A percentile compares a stretch with the other conserved stretches of the same genome.
These are phyloP conservation scores for Teleogryllus occipitalis DNA, from an alignment of 1,140 invertebrate genomes.

Conservation along the genomic window DNA sequence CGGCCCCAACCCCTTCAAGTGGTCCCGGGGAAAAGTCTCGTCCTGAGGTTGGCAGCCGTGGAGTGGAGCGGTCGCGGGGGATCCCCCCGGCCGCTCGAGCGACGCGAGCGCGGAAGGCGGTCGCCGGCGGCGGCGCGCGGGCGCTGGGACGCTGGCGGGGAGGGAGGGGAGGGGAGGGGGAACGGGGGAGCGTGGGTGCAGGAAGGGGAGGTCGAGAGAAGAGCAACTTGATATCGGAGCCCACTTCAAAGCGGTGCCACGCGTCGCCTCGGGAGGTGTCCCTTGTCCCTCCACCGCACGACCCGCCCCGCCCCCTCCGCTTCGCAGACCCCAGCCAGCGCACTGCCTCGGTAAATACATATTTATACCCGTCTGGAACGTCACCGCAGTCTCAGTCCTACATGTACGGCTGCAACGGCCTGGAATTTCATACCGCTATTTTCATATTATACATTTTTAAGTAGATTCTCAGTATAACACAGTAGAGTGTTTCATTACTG, in stretches of 20 bases:
- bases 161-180: not conserved
- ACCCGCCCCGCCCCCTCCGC: too few species aligned
- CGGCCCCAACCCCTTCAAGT: not conserved
- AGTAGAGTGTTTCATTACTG: too few species aligned
- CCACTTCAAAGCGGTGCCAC: not conserved
- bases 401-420: too few species aligned
- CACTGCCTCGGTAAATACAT: not conserved
- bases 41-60: not conserved
- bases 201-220: not conserved
- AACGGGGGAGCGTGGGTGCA: not conserved
- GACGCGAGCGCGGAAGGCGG: not conserved
- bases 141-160: too few species aligned
- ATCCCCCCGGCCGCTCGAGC: not conserved
- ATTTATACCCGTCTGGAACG: not conserved
- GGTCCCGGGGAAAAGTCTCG: not conserved
- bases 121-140: too few species aligned
- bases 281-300: not conserved
- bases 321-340: not conserved
- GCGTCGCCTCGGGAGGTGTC: not conserved
- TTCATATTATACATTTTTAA: too few species aligned
- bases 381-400: too few species aligned
- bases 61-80: not conserved
- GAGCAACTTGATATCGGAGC: slow-evolving; percentile 3
- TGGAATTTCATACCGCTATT: too few species aligned
- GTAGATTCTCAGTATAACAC: too few species aligned